Conservation (phyloP, 1,140 invertebrate genomes). For the Augochlora pura region DNA sequence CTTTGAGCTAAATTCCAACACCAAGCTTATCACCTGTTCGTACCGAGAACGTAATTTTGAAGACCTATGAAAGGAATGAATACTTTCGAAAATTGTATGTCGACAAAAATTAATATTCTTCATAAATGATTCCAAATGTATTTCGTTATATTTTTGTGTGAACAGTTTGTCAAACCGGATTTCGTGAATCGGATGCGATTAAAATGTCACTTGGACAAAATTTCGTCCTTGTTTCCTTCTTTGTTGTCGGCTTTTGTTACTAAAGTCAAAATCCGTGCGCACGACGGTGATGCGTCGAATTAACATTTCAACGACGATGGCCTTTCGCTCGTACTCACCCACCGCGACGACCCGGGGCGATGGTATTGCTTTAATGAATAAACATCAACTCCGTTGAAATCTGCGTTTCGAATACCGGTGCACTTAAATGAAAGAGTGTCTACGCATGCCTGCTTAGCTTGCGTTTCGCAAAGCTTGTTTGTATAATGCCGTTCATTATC, state of each 20-base stretch:
- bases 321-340: not conserved
- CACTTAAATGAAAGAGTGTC: slow-evolving; percentile 18
- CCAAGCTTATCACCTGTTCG: too few species aligned
- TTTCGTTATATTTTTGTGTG: too few species aligned
- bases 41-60: too few species aligned
- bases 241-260: not conserved
- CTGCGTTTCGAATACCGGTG: slow-evolving; percentile 6
- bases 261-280: slow-evolving; percentile 14
- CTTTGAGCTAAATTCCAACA: too few species aligned
- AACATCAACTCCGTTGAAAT: slow-evolving; percentile 48
- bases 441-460: not conserved
- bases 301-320: slow-evolving; percentile 51
- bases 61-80: too few species aligned
- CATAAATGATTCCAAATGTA: too few species aligned
- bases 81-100: too few species aligned
- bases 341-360: slow-evolving; percentile 20
- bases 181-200: not conserved
- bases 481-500: slow-evolving; percentile 11
- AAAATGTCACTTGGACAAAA: slow-evolving; percentile 37
- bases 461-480: not conserved
- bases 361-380: slow-evolving; percentile 60
- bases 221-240: not conserved
- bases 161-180: too few species aligned
- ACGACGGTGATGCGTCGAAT: slow-evolving; percentile 39
- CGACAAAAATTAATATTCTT: too few species aligned